A percentile compares a stretch with the other conserved stretches of the same genome.
Conservation (phyloP, 2,113 vertebrate species). For the Neodontobutis hainanensis region DNA sequence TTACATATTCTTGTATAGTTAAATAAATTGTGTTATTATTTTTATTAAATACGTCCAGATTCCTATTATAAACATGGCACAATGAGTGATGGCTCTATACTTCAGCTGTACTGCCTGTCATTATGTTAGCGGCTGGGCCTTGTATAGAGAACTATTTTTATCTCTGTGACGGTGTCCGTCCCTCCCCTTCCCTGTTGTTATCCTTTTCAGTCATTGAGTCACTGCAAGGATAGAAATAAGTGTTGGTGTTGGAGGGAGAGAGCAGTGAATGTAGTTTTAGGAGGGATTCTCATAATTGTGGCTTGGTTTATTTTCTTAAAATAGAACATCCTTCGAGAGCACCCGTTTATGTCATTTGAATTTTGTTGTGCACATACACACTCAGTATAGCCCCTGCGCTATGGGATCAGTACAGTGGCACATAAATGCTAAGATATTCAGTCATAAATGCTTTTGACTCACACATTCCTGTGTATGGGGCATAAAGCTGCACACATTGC, state of each 20-base stretch:
- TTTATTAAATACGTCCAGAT: no score
- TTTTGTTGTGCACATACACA: slow-evolving; percentile 20
- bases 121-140: slow-evolving; percentile 4
- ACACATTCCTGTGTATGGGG: no score
- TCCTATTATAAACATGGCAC: neutral
- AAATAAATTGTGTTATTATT: no score
- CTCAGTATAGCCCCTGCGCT: neutral
- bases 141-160: slow-evolving; percentile 48
- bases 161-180: slow-evolving; percentile 15
- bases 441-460: neutral
- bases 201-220: slow-evolving; percentile 28
- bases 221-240: slow-evolving; percentile 8
- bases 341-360: slow-evolving; percentile 15
- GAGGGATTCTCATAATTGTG: slow-evolving; percentile 51
- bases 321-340: slow-evolving; percentile 65
- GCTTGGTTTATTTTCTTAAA: slow-evolving; percentile 51
- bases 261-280: slow-evolving; percentile 25
- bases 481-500: no score
- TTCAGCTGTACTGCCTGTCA: slow-evolving; percentile 13
- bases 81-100: neutral
- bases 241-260: neutral
- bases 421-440: neutral
- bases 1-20: no score
- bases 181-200: slow-evolving; percentile 33
- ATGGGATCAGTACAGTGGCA: slow-evolving; percentile 9